Percentiles rank a stretch among this genome's conserved stretches.
These are phyloP conservation scores for Darevskia mixta DNA, from an alignment of 2,797 vertebrate species.

Conservation along the genomic window DNA sequence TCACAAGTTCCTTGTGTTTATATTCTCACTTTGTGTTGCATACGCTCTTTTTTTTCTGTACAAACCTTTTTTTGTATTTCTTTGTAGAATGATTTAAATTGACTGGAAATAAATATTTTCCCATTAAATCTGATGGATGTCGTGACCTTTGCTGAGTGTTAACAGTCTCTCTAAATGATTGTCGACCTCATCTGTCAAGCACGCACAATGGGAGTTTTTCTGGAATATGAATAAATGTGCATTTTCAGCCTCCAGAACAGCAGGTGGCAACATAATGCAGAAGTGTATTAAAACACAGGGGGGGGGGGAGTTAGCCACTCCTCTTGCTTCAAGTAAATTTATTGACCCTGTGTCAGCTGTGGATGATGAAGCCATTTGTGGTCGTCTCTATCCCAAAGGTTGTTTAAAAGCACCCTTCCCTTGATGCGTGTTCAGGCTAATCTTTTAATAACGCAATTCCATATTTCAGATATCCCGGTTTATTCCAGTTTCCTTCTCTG, in stretches of 20 bases:
- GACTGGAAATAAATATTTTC: constrained; percentile 24
- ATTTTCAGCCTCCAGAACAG: not conserved
- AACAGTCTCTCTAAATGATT: not conserved
- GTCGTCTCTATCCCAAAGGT: not conserved
- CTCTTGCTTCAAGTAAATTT: not conserved
- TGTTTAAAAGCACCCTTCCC: not conserved
- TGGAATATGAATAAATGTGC: not conserved
- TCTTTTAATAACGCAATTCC: not conserved
- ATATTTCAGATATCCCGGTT: not conserved
- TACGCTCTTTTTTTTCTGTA: constrained; percentile 13
- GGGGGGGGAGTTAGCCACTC: no score
- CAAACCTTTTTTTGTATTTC: constrained; percentile 30
- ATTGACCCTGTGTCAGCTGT: not conserved
- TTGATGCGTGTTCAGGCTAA: not conserved
- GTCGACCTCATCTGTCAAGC: not conserved
- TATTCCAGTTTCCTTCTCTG: not conserved
- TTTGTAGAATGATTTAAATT: constrained; percentile 45
- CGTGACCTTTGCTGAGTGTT: constrained; percentile 4
- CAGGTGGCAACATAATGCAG: not conserved
- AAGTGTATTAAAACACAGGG: not conserved
- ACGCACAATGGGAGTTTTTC: not conserved
- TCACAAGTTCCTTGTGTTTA: constrained; percentile 40
- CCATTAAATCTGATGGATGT: constrained; percentile 29
- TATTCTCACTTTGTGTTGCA: not conserved
- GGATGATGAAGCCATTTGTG: not conserved